These are phyloP conservation scores for Pterophyllum scalare DNA, from an alignment of 2,113 vertebrate species.

Conservation along the genomic window DNA sequence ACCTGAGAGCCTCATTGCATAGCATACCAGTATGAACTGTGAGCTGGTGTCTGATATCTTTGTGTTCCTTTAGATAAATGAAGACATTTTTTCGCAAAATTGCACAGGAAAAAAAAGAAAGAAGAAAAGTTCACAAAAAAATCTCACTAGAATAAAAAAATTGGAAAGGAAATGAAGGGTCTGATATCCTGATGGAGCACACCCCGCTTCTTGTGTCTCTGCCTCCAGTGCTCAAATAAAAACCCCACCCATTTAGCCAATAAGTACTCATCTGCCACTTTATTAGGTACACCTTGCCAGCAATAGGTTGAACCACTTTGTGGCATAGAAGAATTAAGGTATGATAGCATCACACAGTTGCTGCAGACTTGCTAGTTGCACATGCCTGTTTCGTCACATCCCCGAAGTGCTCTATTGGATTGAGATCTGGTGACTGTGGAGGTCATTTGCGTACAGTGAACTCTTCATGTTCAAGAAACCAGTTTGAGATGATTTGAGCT, in stretches of 20 bases:
- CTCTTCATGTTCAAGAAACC: neutral
- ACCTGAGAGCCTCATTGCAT: neutral
- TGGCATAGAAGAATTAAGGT: neutral
- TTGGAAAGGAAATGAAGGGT: neutral
- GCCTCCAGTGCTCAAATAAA: neutral
- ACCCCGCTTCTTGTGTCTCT: neutral
- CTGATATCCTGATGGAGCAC: neutral
- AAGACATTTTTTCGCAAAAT: too few relatives aligned
- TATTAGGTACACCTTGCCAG: neutral
- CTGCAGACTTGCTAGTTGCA: neutral
- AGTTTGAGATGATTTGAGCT: neutral
- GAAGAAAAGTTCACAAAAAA: neutral
- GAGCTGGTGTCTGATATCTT: neutral
- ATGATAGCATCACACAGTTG: neutral
- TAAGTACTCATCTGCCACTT: neutral
- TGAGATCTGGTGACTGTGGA: neutral
- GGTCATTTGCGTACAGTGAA: neutral
- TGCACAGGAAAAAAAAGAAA: neutral
- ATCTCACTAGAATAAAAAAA: neutral
- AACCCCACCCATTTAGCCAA: too few relatives aligned
- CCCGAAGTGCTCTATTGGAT: neutral
- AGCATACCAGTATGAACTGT: neutral
- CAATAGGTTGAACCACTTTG: rapidly evolving
- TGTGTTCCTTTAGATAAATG: neutral
- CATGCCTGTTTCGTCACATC: neutral